Evolutionary conservation across 2,797 vertebrate species (phyloP), one percentile per base, ranked within the genome.

Genomic region (Pangasius larnaudii): DNA sequence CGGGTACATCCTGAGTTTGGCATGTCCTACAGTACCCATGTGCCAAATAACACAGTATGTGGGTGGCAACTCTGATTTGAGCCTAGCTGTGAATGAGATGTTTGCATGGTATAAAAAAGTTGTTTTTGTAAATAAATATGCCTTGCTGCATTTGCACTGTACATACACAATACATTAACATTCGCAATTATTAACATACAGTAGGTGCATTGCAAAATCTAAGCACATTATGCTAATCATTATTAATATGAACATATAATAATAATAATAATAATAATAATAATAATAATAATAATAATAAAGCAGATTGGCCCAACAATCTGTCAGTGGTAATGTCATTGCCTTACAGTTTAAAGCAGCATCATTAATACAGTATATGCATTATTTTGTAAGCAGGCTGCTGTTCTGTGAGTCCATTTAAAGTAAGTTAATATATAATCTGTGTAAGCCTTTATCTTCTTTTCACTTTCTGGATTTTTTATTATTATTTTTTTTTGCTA

Each of bases 311-410:
- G 46, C 36, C n/a, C 13, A 33, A 36, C 71, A 22, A 27, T 8
- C 46, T 30, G 16, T 19, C 14, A 18, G 2, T 39, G 19, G 30
- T 36, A 80, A 58, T 59, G 19, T 59, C 78, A 58, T 77, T 77
- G 27, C 49, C 72, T 75, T 78, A 13, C 30, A 36, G 10, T 39
- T 22, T 13, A 59, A 80, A 80, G 56, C 78, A 27, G 53, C 53
- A 36, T 59, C 30, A 36, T 24, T 58, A 22, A 80, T 13, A 36
- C 53, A 79, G 51, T 78, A 18, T 36, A 22, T 3, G 5, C 53
- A 63, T 61, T 61, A 81, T 81, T 42, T 61, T 63, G 13, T 18
- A 59, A 87, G 79, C 18, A 82, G 13, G 53, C 56, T 74, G 19
- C 65, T 82, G 30, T 30, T 53, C 24, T 58, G 53, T 79, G 30